Evolutionary conservation across 2,888 invertebrate species (phyloP).

Genomic region (Neoaliturus tenellus): DNA sequence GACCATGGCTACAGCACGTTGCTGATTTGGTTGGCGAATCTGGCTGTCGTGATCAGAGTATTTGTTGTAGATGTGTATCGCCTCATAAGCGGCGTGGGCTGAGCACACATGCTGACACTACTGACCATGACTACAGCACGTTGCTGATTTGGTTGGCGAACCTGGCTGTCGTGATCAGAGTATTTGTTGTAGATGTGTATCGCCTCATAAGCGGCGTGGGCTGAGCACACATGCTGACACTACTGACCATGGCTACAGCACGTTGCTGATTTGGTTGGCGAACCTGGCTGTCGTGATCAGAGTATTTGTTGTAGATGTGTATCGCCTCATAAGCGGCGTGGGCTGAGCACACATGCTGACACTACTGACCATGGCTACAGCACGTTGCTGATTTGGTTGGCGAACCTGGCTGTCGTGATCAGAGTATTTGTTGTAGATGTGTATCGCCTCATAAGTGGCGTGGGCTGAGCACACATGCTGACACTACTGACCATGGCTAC

Average conservation of each 20-base stretch:
- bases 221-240: conserved; percentile 28
- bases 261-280: conserved; percentile 1
- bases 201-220: conserved; percentile 12
- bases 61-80: conserved; percentile 51
- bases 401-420: conserved; percentile 27
- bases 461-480: conserved; percentile 13
- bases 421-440: conserved; percentile 50
- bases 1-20: background rate
- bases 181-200: conserved; percentile 51
- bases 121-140: background rate
- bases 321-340: conserved; percentile 27
- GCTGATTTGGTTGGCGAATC: background rate
- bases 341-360: conserved; percentile 10
- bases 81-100: background rate
- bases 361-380: background rate
- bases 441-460: conserved; percentile 18
- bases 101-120: conserved; percentile 35
- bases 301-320: conserved; percentile 49
- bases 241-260: background rate
- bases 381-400: background rate
- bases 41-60: conserved; percentile 36
- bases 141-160: background rate
- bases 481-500: conserved; percentile 4
- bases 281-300: conserved; percentile 5
- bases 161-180: conserved; percentile 35